A percentile compares a stretch with the other conserved stretches of the same genome.
These are phyloP conservation scores for Montipora capricornis DNA, from an alignment of 64 coral and sea anemone species.

Conservation along the genomic window DNA sequence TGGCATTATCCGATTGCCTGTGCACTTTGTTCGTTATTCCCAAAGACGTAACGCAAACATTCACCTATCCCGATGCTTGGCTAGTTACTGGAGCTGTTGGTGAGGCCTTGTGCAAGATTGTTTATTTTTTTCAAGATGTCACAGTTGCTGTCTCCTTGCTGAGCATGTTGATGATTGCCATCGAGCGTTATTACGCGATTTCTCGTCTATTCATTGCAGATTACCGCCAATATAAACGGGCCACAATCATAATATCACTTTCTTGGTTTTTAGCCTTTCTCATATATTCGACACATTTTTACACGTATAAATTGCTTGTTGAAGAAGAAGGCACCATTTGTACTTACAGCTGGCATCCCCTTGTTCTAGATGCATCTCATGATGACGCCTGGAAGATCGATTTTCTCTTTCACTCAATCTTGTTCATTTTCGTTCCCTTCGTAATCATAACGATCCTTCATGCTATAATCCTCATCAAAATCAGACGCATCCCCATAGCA, in stretches of 20 bases:
- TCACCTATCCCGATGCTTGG: not conserved
- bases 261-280: slow-evolving; percentile 11
- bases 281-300: not conserved
- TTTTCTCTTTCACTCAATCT: slow-evolving; percentile 15
- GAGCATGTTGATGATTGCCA: slow-evolving; percentile 16
- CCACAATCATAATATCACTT: not conserved
- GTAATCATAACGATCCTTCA: not conserved
- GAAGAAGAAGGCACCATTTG: not conserved
- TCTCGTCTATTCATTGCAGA: not conserved
- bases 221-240: not conserved
- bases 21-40: slow-evolving; percentile 24
- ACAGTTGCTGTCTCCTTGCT: slow-evolving; percentile 15
- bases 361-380: not conserved
- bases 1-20: slow-evolving; percentile 54
- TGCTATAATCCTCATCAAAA: not conserved
- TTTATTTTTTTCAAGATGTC: slow-evolving; percentile 14
- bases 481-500: not conserved
- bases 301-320: not conserved
- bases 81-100: not conserved
- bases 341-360: not conserved
- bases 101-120: not conserved
- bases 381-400: not conserved
- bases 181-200: slow-evolving; percentile 24
- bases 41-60: not conserved
- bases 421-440: not conserved